Evolutionary conservation across 1,140 invertebrate species (phyloP).

Genomic region (Diploscapter pachys): DNA sequence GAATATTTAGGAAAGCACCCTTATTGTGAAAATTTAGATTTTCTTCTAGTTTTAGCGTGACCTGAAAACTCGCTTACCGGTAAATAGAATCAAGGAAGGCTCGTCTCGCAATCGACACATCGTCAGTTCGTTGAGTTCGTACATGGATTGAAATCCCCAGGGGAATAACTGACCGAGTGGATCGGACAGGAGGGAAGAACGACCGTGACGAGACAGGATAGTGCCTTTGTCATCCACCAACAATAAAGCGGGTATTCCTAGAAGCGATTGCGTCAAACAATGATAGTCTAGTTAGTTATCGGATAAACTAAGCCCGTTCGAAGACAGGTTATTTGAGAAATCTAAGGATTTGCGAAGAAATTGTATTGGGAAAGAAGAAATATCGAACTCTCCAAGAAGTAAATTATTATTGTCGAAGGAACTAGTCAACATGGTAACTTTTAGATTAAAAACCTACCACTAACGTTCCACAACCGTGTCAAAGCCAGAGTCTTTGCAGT

Average conservation of each 20-base stretch:
- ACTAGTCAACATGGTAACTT: too few species aligned
- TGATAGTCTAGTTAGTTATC: too few species aligned
- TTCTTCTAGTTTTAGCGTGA: not conserved
- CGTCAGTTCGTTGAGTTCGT: conserved; percentile 34
- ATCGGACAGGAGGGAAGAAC: conserved; percentile 23
- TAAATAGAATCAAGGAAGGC: conserved; percentile 37
- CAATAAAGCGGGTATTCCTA: conserved; percentile 28
- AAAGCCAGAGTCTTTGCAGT: conserved; percentile 11
- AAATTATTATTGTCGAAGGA: too few species aligned
- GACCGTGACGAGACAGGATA: conserved; percentile 30
- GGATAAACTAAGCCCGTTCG: too few species aligned
- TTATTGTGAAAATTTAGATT: not conserved
- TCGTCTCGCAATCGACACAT: conserved; percentile 28
- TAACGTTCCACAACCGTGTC: conserved; percentile 25
- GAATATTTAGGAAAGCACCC: not conserved
- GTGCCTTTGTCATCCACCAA: conserved; percentile 25
- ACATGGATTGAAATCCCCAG: conserved; percentile 24
- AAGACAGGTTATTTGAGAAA: too few species aligned
- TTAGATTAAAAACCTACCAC: conserved; percentile 1
- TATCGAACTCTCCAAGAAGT: too few species aligned
- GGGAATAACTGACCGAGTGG: conserved; percentile 29
- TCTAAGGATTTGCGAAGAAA: too few species aligned
- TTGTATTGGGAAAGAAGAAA: too few species aligned
- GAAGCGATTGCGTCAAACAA: not conserved
- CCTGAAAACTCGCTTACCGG: conserved; percentile 1